phyloP scores from a whole-genome alignment of 1,140 invertebrate genomes.

The Sitophilus oryzae region DNA sequence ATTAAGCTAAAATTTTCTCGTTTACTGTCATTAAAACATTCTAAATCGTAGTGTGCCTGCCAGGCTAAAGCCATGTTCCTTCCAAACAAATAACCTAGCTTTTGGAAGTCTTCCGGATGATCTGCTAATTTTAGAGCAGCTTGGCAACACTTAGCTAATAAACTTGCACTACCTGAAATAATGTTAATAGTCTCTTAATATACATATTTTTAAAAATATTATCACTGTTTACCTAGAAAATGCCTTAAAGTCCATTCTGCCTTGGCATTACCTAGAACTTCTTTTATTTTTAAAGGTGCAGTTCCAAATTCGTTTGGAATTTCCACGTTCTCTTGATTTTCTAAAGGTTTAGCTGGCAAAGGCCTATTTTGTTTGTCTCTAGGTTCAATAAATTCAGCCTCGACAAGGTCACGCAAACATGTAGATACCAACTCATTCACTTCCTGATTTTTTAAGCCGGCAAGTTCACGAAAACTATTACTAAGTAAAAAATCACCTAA shows the following conservation, averaged over 20 bases:
- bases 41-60: slow-evolving; percentile 64
- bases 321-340: slow-evolving; percentile 17
- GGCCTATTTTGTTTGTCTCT: slow-evolving; percentile 70
- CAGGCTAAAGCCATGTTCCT: slow-evolving; percentile 83
- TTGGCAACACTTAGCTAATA: slow-evolving; percentile 63
- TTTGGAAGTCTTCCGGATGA: slow-evolving; percentile 62
- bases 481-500: slow-evolving; percentile 49
- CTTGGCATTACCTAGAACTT: slow-evolving; percentile 37
- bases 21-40: slow-evolving; percentile 22
- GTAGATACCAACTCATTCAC: slow-evolving; percentile 83
- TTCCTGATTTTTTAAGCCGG: slow-evolving; percentile 68
- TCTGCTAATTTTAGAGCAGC: slow-evolving; percentile 75
- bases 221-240: slow-evolving; percentile 55
- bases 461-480: slow-evolving; percentile 80
- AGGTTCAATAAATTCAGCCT: slow-evolving; percentile 80
- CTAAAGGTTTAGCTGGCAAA: slow-evolving; percentile 57
- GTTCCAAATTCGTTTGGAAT: slow-evolving; percentile 29
- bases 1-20: slow-evolving; percentile 58
- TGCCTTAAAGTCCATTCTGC: slow-evolving; percentile 79
- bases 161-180: slow-evolving; percentile 16
- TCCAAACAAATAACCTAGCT: slow-evolving; percentile 80
- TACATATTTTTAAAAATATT: background rate
- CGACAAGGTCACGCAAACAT: slow-evolving; percentile 76
- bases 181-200: too few relatives aligned
- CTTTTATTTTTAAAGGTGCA: slow-evolving; percentile 29